Conservation (phyloP, 2,113 vertebrate genomes). For the Charina bottae region DNA sequence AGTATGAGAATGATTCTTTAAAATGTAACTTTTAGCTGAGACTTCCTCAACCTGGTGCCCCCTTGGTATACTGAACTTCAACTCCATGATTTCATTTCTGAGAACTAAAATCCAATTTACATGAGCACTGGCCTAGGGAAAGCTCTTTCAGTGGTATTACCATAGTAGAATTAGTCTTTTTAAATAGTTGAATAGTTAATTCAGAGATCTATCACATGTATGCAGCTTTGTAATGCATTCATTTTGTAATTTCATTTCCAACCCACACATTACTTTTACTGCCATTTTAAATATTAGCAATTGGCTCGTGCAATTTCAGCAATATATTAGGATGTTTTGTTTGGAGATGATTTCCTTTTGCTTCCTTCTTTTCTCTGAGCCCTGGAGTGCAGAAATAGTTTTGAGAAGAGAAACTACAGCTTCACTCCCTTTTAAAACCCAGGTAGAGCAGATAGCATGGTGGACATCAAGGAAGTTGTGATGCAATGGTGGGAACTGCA, state of each 20-base stretch:
- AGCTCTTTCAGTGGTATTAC: not conserved
- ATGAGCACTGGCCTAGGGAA: not conserved
- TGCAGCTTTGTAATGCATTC: not conserved
- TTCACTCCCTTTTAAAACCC: not conserved
- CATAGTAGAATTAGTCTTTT: not conserved
- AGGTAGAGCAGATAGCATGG: not conserved
- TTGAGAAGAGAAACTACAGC: not conserved
- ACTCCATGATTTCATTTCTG: not conserved
- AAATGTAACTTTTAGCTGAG: not conserved
- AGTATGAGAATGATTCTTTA: not conserved
- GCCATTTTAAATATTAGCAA: not conserved
- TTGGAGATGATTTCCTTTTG: not conserved
- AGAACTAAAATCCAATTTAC: not conserved
- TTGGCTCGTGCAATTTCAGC: not conserved
- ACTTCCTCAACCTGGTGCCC: not conserved
- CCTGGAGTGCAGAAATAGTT: not conserved
- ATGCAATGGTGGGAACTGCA: not conserved
- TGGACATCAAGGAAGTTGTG: not conserved
- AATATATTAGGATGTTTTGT: not conserved
- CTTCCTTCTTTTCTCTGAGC: not conserved
- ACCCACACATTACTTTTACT: not conserved
- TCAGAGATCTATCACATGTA: not conserved
- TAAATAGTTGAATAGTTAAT: not conserved
- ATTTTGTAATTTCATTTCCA: not conserved
- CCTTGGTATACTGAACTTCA: not conserved